phyloP scores from a whole-genome alignment of 2,888 invertebrate genomes.

The Philaethria dido region DNA sequence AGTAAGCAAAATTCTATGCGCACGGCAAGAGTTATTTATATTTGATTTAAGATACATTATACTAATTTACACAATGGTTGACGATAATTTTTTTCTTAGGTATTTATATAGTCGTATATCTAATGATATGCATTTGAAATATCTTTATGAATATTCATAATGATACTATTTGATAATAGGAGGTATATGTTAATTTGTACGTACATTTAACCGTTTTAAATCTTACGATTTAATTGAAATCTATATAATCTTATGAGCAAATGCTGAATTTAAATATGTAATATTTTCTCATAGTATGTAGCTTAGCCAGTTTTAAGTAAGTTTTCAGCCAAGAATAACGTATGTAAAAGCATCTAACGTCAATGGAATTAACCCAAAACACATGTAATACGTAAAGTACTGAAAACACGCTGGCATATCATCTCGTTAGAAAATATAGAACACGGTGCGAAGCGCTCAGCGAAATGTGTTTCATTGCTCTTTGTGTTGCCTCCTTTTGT shows the following conservation, averaged over 20 bases:
- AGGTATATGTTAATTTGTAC: too few species aligned
- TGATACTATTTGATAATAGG: too few species aligned
- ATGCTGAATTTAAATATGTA: too few species aligned
- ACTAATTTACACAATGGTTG: background rate
- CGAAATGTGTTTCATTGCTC: slow-evolving; percentile 78
- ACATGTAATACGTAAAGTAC: slow-evolving; percentile 36
- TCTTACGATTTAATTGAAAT: too few species aligned
- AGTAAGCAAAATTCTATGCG: slow-evolving; percentile 19
- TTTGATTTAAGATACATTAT: background rate
- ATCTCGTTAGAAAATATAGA: slow-evolving; percentile 80
- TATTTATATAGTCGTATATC: too few species aligned
- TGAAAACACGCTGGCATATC: slow-evolving; percentile 70
- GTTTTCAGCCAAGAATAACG: background rate
- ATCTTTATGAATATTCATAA: too few species aligned
- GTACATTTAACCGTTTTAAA: too few species aligned
- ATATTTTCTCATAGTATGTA: background rate
- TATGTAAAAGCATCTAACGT: background rate
- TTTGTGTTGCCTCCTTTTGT: slow-evolving; percentile 78
- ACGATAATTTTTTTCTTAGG: background rate
- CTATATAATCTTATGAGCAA: too few species aligned
- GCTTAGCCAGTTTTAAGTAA: background rate
- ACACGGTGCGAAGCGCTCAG: slow-evolving; percentile 71
- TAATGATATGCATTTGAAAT: too few species aligned
- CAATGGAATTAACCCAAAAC: slow-evolving; percentile 35
- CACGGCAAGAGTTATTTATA: background rate